Base-by-base conservation (phyloP, 2,113 vertebrate species). In the Caranx melampygus region DNA sequence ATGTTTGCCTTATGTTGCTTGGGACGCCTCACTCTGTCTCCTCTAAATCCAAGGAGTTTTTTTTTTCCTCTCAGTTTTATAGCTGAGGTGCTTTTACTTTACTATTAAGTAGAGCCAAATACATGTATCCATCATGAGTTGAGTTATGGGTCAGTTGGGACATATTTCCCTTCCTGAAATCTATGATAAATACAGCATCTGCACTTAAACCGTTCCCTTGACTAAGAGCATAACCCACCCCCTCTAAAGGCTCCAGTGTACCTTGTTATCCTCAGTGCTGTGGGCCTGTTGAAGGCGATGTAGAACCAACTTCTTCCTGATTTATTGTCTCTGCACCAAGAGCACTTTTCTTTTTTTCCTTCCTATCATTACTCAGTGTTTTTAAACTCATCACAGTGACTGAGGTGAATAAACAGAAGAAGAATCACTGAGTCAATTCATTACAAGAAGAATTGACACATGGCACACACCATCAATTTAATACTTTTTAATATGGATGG, bases 221-320 rank as follows among this genome's bases (percentile, higher is more conserved):
- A 68, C 70, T 59, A 52, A 44, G 35, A 67, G 68, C 34, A 72
- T 67, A n/a, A 78, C 70, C 35, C 49, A 68, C 77, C 64, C 37
- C 16, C 20, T 40, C 40, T n/a, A 60, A 37, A 49, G 33, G 33
- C 42, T 26, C n/a, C 33, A 62, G 9, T 78, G 69, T 52, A 64
- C 59, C 63, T 82, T 34, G 66, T 84, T 77, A 69, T 68, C 40
- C 14, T 63, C 60, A n/a, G 33, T 67, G 42, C 33, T 76, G 37
- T 80, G 42, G 49, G 45, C 79, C 45, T 67, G 8, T 65, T 84
- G 13, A 78, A 58, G 42, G 16, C 67, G 47, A 65, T 26, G 12
- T 57, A 44, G 47, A 47, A 42, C n/a, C 49, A 75, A 16, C 34
- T 63, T 54, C 40, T 34, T 12, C 64, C 13, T 72, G 45, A 79